Percentiles rank a stretch among this genome's conserved stretches.
Conservation (phyloP, 1,140 invertebrate genomes). For the Ctenoplectra terminalis region DNA sequence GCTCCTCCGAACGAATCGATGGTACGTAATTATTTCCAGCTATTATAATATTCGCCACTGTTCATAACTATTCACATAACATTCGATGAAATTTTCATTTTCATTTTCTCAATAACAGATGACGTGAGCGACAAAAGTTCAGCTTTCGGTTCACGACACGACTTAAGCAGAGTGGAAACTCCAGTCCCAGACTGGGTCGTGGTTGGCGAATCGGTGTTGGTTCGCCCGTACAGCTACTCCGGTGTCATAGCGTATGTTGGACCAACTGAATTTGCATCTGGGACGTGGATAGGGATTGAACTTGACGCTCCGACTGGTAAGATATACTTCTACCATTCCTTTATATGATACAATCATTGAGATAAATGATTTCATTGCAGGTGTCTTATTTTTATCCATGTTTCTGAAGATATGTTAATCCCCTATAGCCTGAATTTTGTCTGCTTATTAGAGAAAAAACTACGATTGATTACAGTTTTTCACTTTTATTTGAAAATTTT, state of each 20-base stretch:
- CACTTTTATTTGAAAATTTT: too few species aligned
- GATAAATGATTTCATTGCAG: too few species aligned
- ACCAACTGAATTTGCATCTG: slow-evolving; percentile 92
- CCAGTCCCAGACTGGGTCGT: slow-evolving; percentile 92
- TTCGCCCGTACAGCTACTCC: slow-evolving; percentile 93
- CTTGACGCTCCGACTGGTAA: slow-evolving; percentile 95
- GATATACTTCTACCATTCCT: background rate
- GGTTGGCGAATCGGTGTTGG: slow-evolving; percentile 94
- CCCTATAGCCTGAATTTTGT: too few species aligned
- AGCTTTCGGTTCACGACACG: slow-evolving; percentile 82
- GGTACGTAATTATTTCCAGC: slow-evolving; percentile 59
- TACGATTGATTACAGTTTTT: too few species aligned
- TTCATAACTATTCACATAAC: background rate
- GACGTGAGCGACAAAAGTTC: slow-evolving; percentile 77
- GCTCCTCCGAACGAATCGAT: slow-evolving; percentile 79
- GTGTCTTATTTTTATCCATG: too few species aligned
- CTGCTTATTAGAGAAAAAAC: too few species aligned
- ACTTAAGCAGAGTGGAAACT: slow-evolving; percentile 83
- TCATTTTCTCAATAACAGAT: slow-evolving; percentile 56
- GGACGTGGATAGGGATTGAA: slow-evolving; percentile 95
- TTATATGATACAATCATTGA: too few species aligned
- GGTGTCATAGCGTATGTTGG: slow-evolving; percentile 95
- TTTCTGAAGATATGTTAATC: too few species aligned
- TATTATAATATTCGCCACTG: background rate
- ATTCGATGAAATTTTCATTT: too few species aligned